Evolutionary conservation across 2,888 invertebrate species (phyloP), one percentile per base, ranked within the genome.

Genomic region (Nipponacmea schrenckii): DNA sequence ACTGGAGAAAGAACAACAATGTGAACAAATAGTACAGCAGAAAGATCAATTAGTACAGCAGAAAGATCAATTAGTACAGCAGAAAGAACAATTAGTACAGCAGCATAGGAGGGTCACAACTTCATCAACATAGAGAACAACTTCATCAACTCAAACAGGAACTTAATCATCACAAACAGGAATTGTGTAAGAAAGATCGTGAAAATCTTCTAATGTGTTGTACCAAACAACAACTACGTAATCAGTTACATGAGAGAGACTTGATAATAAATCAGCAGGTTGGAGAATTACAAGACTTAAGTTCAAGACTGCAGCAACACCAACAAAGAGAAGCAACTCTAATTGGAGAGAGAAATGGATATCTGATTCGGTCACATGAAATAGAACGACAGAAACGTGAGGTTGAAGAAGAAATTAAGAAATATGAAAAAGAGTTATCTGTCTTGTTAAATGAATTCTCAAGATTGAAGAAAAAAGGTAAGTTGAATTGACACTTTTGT

Each of bases 401-500:
- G 20, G 10, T 56, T 10, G 20, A 56, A 24, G 56, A 20, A 24
- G 56, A 56, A 24, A 56, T 56, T 20, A 20, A 24, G 24, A 56
- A 24, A 56, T 56, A 56, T 56, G 56, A 56, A 14, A 12, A 24
- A 24, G 56, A 56, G 56, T 56, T 56, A 56, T 56, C 56, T 56
- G 24, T 10, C 20, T 56, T 56, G 56, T 20, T 56, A 24, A 56
- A 20, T 24, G 56, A 56, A 56, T 24, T 15, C 24, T 24, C 56
- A 3, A 56, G 56, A 56, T 24, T 56, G 2, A 56, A 56, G 24
- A 24, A 20, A 24, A 56, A 20, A 24, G 56, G 56, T 56, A 56
- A 56, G 24, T 56, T 39, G 39, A 39, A 7, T n/a, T n/a, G n/a
- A n/a, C n/a, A n/a, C n/a, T n/a, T n/a, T n/a, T n/a, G n/a, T n/a